Evolutionary conservation across 2,113 vertebrate species (phyloP).

Genomic region (Ameiurus melas): DNA sequence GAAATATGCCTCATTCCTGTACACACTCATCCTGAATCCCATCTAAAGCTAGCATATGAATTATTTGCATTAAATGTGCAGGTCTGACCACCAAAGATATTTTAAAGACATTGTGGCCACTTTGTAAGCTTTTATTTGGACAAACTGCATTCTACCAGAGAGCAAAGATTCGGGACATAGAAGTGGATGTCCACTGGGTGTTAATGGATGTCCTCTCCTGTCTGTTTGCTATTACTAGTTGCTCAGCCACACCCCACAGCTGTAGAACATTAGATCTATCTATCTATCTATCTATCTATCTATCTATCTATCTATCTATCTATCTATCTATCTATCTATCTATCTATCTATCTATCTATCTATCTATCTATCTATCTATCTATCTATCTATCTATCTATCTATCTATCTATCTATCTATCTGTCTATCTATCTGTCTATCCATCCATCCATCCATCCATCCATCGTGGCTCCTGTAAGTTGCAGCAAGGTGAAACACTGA

Average conservation of each 20-base stretch:
- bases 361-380: not conserved
- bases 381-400: not conserved
- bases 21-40: too few relatives aligned
- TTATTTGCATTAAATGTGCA: not conserved
- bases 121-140: not conserved
- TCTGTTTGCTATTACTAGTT: not conserved
- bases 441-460: not conserved
- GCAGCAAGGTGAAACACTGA: too few relatives aligned
- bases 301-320: not conserved
- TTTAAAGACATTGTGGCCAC: not conserved
- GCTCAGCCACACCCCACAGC: not conserved
- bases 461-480: not conserved
- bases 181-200: not conserved
- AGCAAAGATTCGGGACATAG: not conserved
- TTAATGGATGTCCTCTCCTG: not conserved
- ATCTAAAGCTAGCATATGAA: not conserved
- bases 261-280: not conserved
- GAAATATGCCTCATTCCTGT: not conserved
- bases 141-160: not conserved
- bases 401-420: not conserved
- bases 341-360: not conserved
- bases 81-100: not conserved
- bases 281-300: not conserved
- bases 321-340: not conserved
- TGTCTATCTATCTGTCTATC: not conserved